Conservation (phyloP, 2,888 invertebrate species). For the Nebria brevicollis region DNA sequence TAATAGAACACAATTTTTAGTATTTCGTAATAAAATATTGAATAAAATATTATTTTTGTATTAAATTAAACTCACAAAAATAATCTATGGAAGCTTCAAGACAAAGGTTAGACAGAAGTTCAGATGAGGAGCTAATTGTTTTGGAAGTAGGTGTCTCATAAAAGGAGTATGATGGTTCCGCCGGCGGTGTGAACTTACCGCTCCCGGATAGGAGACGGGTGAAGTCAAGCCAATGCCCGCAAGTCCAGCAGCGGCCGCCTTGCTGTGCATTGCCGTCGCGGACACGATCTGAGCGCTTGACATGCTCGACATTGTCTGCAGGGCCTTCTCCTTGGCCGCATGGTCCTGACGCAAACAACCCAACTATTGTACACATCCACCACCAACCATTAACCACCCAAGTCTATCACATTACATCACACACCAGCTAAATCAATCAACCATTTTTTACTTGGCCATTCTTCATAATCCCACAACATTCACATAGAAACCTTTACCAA, state of each 20-base stretch:
- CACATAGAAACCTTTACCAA: not conserved
- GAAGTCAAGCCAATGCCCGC: slow-evolving; percentile 67
- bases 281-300: slow-evolving; percentile 98
- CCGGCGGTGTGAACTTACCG: slow-evolving; percentile 61
- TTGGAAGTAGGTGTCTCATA: not conserved
- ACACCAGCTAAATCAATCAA: not conserved
- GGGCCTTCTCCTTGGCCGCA: slow-evolving; percentile 94
- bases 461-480: not conserved
- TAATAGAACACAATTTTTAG: too few relatives aligned
- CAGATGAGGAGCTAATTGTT: not conserved
- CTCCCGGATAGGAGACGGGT: slow-evolving; percentile 74
- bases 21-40: not conserved
- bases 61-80: not conserved
- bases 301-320: slow-evolving; percentile 96
- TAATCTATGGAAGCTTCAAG: not conserved
- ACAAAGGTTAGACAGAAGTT: not conserved
- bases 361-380: slow-evolving; percentile 50
- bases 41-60: slow-evolving; percentile 4
- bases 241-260: slow-evolving; percentile 58
- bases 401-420: slow-evolving; percentile 18
- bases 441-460: not conserved
- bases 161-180: slow-evolving; percentile 31
- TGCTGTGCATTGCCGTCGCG: slow-evolving; percentile 81
- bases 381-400: slow-evolving; percentile 23
- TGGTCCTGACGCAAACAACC: slow-evolving; percentile 77